Evolutionary conservation across 2,113 vertebrate species (phyloP).

Genomic region (Pangasianodon gigas): DNA sequence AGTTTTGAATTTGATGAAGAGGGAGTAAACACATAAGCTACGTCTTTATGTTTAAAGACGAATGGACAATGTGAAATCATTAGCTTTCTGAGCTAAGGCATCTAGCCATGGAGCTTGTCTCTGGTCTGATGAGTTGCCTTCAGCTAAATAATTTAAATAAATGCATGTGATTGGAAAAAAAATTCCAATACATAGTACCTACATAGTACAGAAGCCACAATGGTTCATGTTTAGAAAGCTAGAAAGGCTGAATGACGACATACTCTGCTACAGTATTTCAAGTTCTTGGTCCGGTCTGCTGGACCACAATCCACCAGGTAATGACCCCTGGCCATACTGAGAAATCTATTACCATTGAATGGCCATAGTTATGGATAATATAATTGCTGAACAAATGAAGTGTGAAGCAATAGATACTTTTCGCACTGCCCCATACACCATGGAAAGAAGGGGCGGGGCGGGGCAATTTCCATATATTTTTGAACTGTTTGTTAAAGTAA

Average conservation of each 20-base stretch:
- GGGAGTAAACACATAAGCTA: neutral
- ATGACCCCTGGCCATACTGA: neutral
- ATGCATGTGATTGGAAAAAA: no score
- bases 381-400: neutral
- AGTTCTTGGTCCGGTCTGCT: neutral
- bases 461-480: neutral
- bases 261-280: no score
- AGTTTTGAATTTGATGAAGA: neutral
- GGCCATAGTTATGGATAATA: neutral
- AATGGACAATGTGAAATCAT: neutral
- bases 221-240: neutral
- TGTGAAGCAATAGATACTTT: neutral
- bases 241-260: neutral
- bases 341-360: neutral
- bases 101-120: neutral
- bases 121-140: neutral
- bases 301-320: neutral
- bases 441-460: neutral
- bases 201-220: neutral
- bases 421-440: neutral
- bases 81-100: neutral
- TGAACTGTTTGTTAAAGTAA: neutral
- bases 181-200: no score
- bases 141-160: no score
- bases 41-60: no score